Conservation (phyloP, 1,140 invertebrate genomes). For the Andricus grossulariae region DNA sequence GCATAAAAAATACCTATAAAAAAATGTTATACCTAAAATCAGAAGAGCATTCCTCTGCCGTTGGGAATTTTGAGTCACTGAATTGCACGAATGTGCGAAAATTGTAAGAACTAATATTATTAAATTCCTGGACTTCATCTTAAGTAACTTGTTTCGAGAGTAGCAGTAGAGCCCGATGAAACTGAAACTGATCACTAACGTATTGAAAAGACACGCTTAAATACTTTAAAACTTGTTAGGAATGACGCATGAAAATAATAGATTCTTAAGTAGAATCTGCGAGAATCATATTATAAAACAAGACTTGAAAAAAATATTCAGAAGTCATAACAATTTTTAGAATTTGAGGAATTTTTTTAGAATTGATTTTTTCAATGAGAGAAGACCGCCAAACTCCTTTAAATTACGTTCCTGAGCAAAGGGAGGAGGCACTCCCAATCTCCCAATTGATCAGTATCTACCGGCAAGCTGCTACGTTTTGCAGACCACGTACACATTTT, state of each 20-base stretch:
- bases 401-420: slow-evolving; percentile 16
- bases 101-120: neutral
- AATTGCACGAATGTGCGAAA: neutral
- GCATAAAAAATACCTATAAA: slow-evolving; percentile 5
- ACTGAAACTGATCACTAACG: slow-evolving; percentile 1
- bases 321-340: too few relatives aligned
- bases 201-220: neutral
- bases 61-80: neutral
- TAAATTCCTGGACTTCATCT: neutral
- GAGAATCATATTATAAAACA: neutral
- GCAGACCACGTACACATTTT: neutral
- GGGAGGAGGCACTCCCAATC: neutral
- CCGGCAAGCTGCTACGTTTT: neutral
- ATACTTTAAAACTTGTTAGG: neutral
- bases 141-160: slow-evolving; percentile 1
- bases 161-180: neutral
- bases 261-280: neutral
- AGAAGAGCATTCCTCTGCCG: slow-evolving; percentile 59
- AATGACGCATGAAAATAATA: neutral
- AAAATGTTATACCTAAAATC: slow-evolving; percentile 59
- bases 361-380: too few relatives aligned
- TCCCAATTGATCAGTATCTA: neutral
- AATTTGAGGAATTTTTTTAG: too few relatives aligned
- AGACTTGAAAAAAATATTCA: too few relatives aligned
- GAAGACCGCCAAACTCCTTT: neutral